Evolutionary conservation across 1,140 invertebrate species (phyloP).

Genomic region (Pseudomyrmex sp.): DNA sequence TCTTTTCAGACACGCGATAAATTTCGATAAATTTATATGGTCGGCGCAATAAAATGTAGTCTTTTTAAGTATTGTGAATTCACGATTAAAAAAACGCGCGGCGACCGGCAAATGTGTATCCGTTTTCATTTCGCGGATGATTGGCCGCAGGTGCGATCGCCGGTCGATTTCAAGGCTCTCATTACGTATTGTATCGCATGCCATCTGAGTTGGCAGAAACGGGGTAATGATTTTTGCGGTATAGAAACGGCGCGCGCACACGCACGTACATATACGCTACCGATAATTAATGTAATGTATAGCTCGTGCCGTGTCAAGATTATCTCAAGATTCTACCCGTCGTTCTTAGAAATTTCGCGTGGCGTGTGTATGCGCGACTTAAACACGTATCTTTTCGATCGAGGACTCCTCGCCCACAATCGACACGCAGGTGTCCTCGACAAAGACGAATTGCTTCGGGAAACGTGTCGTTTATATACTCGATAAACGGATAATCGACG

Average conservation of each 20-base stretch:
- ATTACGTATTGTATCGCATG: constrained; percentile 48
- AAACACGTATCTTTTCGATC: not conserved
- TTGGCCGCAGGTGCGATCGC: constrained; percentile 51
- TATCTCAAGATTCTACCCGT: constrained; percentile 28
- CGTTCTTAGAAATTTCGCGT: constrained; percentile 37
- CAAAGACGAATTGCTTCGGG: constrained; percentile 57
- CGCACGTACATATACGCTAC: not conserved
- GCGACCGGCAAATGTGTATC: not conserved
- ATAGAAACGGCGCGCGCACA: constrained; percentile 7
- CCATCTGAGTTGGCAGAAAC: constrained; percentile 41
- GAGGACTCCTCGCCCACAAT: constrained; percentile 17
- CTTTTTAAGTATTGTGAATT: constrained; percentile 15
- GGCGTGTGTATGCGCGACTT: not conserved
- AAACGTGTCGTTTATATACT: constrained; percentile 39
- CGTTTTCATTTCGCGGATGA: constrained; percentile 34
- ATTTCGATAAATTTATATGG: not conserved
- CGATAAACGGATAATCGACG: constrained; percentile 52
- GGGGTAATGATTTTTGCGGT: constrained; percentile 42
- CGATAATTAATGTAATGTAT: constrained; percentile 50
- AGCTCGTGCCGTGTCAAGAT: constrained; percentile 16
- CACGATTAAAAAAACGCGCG: not conserved
- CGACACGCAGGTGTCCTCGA: constrained; percentile 52
- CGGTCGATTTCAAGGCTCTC: constrained; percentile 7
- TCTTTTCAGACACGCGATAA: not conserved
- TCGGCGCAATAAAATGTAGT: not conserved